phyloP scores from a whole-genome alignment of 2,113 vertebrate species.

The Sprattus sprattus region DNA sequence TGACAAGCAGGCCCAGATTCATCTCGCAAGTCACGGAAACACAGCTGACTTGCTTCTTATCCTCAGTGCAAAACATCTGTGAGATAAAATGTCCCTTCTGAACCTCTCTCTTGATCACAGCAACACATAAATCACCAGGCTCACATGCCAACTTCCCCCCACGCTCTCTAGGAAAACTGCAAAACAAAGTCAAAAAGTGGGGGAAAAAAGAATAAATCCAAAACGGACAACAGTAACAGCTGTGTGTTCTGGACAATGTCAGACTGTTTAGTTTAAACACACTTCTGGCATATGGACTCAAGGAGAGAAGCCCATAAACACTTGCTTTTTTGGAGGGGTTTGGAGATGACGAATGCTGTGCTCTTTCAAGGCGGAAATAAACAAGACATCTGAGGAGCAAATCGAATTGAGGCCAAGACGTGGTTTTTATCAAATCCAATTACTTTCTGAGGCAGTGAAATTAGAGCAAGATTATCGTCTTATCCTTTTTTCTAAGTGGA shows the following conservation, averaged over 20 bases:
- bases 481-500: neutral
- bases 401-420: constrained; percentile 16
- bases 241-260: constrained; percentile 6
- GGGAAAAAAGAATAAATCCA: neutral
- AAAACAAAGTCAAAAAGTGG: neutral
- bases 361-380: neutral
- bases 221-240: constrained; percentile 16
- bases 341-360: neutral
- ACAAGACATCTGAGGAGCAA: constrained; percentile 5
- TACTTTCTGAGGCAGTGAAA: constrained; percentile 6
- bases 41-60: neutral
- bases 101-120: constrained; percentile 26
- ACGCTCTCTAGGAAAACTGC: constrained; percentile 38
- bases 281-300: neutral
- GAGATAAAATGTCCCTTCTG: constrained; percentile 11
- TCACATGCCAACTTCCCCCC: constrained; percentile 21
- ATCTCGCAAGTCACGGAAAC: neutral
- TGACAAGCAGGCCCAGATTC: neutral
- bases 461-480: neutral
- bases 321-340: neutral
- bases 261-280: neutral
- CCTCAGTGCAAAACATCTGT: neutral
- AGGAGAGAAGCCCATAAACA: neutral
- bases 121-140: constrained; percentile 30
- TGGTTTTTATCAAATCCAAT: neutral